Percentiles rank a stretch among this genome's conserved stretches.
Conservation (phyloP, 2,797 vertebrate species). For the Phaenicophaeus curvirostris region DNA sequence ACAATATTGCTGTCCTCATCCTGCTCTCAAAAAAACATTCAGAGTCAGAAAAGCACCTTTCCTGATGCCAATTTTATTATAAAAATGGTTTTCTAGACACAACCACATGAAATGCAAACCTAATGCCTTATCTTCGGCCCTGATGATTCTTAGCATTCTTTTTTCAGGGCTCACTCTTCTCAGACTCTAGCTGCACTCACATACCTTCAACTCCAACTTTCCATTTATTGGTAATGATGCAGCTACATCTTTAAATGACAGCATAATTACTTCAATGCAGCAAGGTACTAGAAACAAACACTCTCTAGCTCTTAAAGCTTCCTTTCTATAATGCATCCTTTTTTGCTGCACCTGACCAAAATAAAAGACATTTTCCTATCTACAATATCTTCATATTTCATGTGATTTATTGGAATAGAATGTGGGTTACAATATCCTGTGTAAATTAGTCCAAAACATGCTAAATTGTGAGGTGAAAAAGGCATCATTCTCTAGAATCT, state of each 20-base stretch:
- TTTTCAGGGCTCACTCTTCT: neutral
- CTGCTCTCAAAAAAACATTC: neutral
- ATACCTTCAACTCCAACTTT: neutral
- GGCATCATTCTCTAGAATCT: neutral
- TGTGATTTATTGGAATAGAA: neutral
- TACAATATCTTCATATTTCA: neutral
- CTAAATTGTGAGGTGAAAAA: conserved; percentile 53
- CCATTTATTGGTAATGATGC: neutral
- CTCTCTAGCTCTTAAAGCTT: neutral
- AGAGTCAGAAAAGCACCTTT: neutral
- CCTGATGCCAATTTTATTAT: neutral
- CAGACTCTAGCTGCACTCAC: neutral
- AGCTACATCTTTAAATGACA: neutral
- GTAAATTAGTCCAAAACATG: conserved; percentile 17
- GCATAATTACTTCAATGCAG: neutral
- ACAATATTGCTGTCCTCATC: neutral
- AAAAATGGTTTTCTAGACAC: neutral
- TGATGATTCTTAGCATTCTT: neutral
- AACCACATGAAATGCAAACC: neutral
- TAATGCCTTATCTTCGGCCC: neutral
- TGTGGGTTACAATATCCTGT: neutral
- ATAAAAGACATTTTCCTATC: neutral
- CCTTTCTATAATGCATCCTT: neutral
- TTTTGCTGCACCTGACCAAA: neutral
- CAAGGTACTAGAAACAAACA: neutral